phyloP scores from a whole-genome alignment of 2,113 vertebrate genomes.

The Bos javanicus region DNA sequence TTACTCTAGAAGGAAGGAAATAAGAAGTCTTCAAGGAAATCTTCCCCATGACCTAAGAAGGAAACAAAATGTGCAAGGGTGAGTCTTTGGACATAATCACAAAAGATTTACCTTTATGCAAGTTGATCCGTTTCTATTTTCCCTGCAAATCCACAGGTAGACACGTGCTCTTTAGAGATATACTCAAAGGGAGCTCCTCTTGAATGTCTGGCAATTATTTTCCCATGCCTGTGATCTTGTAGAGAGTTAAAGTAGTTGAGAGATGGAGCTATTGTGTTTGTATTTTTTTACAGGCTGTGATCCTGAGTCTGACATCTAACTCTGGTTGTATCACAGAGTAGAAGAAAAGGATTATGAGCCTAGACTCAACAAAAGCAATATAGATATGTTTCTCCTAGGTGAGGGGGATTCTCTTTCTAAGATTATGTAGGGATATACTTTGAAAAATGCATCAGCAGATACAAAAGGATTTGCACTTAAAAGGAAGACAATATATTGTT shows the following conservation, averaged over 20 bases:
- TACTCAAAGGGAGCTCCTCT: accelerated
- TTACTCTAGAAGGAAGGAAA: not conserved
- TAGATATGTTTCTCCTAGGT: not conserved
- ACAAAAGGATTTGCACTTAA: not conserved
- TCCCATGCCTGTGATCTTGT: not conserved
- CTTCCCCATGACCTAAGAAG: not conserved
- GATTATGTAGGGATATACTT: not conserved
- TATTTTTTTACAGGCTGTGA: not conserved
- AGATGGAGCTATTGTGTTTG: not conserved
- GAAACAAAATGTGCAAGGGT: not conserved
- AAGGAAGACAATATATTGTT: not conserved
- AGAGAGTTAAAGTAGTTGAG: not conserved
- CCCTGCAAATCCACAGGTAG: not conserved
- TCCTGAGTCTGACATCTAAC: not conserved
- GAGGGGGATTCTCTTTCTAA: not conserved
- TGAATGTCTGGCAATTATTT: not conserved
- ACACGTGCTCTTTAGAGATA: not conserved
- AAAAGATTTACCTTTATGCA: not conserved
- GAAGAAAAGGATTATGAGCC: not conserved
- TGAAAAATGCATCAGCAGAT: constrained; percentile 30
- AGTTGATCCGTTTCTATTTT: not conserved
- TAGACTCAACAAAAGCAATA: not conserved
- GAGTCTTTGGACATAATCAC: not conserved
- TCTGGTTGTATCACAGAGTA: not conserved
- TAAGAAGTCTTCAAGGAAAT: not conserved